Percentiles rank a stretch among this genome's conserved stretches.
phyloP scores from a whole-genome alignment of 2,113 vertebrate genomes.

The Hemiprocne comata region DNA sequence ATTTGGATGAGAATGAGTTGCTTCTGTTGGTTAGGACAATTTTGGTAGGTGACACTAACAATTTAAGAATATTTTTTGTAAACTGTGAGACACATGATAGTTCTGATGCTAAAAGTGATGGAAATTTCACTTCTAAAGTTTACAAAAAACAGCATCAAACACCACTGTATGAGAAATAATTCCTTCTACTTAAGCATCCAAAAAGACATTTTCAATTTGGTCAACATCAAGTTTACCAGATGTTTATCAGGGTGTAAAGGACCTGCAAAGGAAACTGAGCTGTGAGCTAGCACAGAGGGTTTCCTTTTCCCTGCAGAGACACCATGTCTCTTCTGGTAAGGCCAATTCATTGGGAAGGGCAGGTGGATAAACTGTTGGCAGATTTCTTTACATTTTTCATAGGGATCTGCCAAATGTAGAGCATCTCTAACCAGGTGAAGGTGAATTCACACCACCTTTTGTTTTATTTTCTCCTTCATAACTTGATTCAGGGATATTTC shows the following conservation, averaged over 20 bases:
- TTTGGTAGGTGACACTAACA: neutral
- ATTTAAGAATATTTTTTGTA: neutral
- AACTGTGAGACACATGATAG: neutral
- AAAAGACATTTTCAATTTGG: neutral
- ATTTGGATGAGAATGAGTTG: neutral
- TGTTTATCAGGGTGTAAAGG: neutral
- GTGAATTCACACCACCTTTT: neutral
- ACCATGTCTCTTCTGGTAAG: neutral
- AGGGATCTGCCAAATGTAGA: neutral
- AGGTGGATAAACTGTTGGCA: neutral
- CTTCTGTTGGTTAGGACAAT: neutral
- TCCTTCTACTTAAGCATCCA: neutral
- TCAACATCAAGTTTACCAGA: neutral
- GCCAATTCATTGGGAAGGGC: no score
- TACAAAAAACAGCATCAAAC: neutral
- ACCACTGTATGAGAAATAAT: neutral
- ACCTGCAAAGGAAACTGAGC: neutral
- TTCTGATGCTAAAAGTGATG: neutral
- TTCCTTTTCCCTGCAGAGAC: neutral
- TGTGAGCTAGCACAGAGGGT: neutral
- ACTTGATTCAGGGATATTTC: neutral
- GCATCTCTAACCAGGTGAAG: neutral
- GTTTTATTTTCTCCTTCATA: neutral
- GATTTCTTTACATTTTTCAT: neutral
- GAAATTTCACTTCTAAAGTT: neutral